These are phyloP conservation scores for Andrena camellia DNA, from an alignment of 2,888 invertebrate genomes.

Conservation along the genomic window DNA sequence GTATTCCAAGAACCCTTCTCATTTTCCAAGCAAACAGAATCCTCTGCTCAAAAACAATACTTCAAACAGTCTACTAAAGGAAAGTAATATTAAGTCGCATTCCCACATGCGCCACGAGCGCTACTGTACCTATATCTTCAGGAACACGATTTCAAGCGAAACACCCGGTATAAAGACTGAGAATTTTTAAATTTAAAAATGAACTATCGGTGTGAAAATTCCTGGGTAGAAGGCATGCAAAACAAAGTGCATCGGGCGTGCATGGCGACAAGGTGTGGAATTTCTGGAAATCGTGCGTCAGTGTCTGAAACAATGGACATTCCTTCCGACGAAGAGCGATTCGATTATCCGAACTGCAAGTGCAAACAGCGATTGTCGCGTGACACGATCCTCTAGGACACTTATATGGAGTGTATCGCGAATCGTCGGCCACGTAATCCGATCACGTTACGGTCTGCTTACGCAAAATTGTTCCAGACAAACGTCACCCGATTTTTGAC, in stretches of 20 bases:
- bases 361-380: conserved; percentile 1
- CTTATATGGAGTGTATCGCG: conserved; percentile 1
- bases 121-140: too few species aligned
- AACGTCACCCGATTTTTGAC: conserved; percentile 29
- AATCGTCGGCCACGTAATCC: conserved; percentile 33
- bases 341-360: not conserved
- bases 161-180: not conserved
- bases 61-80: too few species aligned
- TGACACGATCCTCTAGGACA: not conserved
- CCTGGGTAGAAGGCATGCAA: not conserved
- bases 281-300: not conserved
- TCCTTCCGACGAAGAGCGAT: not conserved
- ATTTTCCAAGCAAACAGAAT: too few species aligned
- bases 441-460: conserved; percentile 44
- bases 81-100: too few species aligned
- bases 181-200: not conserved
- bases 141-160: not conserved
- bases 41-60: too few species aligned
- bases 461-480: conserved; percentile 40
- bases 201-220: not conserved
- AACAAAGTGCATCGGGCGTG: not conserved
- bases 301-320: not conserved
- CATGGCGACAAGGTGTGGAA: too few species aligned
- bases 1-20: too few species aligned
- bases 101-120: too few species aligned